Evolutionary conservation across 2,888 invertebrate genomes (phyloP), one percentile per base, ranked within the genome.

Genomic region (Oscheius onirici): DNA sequence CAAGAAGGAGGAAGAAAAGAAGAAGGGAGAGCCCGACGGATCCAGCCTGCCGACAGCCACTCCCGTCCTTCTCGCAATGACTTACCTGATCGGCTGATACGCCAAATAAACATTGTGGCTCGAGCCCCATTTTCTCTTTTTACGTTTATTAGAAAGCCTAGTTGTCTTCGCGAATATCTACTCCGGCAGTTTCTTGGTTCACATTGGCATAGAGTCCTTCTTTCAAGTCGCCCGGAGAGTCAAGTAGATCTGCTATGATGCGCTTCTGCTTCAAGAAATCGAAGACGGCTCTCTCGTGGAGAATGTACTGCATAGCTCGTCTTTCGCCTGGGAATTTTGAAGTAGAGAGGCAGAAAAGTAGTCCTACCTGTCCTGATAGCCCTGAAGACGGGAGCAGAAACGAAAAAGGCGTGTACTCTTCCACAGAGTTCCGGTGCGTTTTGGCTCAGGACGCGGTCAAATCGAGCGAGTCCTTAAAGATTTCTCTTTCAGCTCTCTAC

Each of bases 271-370:
- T 82, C 65, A 82, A 65, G 58, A 82, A 82, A 58, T 82, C 80
- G 69, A 82, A 82, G 44, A 82, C 77, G 44, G 82, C 82, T 55
- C 82, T 49, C 66, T 82, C 82, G 54, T 82, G 82, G 24, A 80
- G 74, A 54, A 80, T 73, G 55, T 77, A 82, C 69, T 78, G 79
- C 28, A 72, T 74, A 24, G 67, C 72, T 40, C 75, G 65, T 0
- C 71, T 57, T 43, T 78, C 77, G 1, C 77, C 77, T 76, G 51
- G 11, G 55, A 34, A 13, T 8, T 5, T n/a, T n/a, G n/a, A n/a
- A n/a, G n/a, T n/a, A 55, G 17, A 22, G 8, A 55, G 24, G 55
- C 2, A 34, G 34, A 55, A 15, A 55, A 11, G 2, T n/a, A 11
- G 52, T n/a, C 3, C 34, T 28, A 79, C 79, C 79, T 44, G 65